Base-by-base conservation (phyloP, 2,797 vertebrate genomes). In the Enteromius anoplus region DNA sequence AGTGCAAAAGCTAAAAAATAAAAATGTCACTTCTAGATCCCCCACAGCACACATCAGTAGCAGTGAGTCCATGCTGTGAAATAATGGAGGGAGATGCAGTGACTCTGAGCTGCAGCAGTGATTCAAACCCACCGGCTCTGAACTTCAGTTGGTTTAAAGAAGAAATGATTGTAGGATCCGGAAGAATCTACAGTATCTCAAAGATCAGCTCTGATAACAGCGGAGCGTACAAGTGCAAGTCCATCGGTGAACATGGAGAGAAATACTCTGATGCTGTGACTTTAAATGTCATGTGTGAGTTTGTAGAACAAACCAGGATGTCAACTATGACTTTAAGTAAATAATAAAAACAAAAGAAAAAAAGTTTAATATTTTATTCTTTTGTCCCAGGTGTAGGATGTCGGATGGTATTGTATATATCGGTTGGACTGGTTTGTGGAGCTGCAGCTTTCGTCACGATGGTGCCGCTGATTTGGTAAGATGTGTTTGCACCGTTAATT, bases 71-170 rank as follows among this genome's bases (percentile, higher is more conserved):
- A 64, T 32, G 1, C 14, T 1, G 60, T 64, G 32, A 10, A 19
- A 19, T 34, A 34, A 8, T 10, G 32, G 17, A 19, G 17, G 64
- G 64, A 10, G 17, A 21, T 65, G 34, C 64, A 65, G 62, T 58
- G 53, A 58, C 3, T 58, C 53, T 58, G 53, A 58, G 1, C 53
- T 58, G 53, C 9, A 58, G 26, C 60, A 62, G 26, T 62, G 60
- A 62, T 29, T 49, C 69, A 47, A 71, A 71, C 15, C 42, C 47
- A 12, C 23, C 26, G 53, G 71, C 34, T 23, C 45, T 49, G 29
- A n/a, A 21, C 4, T 53, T 19, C 17, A 34, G 17, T 19, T 60
- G 78, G 66, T 60, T 81, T 76, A 81, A 51, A 85, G 37, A 29
- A 71, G 70, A 0, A 62, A 62, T 1, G 5, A 14, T 11, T 62